Evolutionary conservation across 1,140 invertebrate species (phyloP).

Genomic region (Onthophagus taurus): DNA sequence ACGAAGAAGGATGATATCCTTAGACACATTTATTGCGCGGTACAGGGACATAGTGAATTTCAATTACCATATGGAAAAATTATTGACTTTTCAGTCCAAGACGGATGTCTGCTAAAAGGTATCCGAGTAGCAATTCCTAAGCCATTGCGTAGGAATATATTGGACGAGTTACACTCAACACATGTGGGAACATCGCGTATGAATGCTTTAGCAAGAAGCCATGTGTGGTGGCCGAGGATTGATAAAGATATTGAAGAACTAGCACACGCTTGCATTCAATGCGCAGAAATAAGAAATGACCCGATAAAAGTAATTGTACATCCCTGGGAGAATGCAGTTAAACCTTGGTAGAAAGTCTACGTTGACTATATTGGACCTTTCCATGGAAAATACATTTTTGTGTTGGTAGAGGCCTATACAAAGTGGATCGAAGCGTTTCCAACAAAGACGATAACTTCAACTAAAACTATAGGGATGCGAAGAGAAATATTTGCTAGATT

Average conservation of each 20-base stretch:
- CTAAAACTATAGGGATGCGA: background rate
- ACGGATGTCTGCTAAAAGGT: slow-evolving; percentile 1
- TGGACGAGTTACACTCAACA: slow-evolving; percentile 1
- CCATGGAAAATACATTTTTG: slow-evolving; percentile 17
- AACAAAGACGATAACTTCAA: background rate
- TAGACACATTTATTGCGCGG: background rate
- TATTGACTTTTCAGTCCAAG: background rate
- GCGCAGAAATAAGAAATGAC: slow-evolving; percentile 15
- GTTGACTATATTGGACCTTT: slow-evolving; percentile 27
- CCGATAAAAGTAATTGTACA: background rate
- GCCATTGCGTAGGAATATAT: background rate
- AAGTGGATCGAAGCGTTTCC: slow-evolving; percentile 28
- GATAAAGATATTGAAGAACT: slow-evolving; percentile 2
- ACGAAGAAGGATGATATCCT: background rate
- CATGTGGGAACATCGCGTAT: slow-evolving; percentile 1
- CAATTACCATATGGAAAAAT: background rate
- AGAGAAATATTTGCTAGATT: slow-evolving; percentile 14
- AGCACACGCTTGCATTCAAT: background rate
- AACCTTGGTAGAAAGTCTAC: slow-evolving; percentile 21
- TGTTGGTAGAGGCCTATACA: slow-evolving; percentile 24
- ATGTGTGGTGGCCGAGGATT: slow-evolving; percentile 5
- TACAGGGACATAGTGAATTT: background rate
- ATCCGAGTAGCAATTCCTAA: slow-evolving; percentile 1
- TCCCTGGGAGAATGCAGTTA: slow-evolving; percentile 1
- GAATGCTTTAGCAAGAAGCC: too few species aligned